Conservation (phyloP, 2,113 vertebrate genomes). For the Toxostoma redivivum region DNA sequence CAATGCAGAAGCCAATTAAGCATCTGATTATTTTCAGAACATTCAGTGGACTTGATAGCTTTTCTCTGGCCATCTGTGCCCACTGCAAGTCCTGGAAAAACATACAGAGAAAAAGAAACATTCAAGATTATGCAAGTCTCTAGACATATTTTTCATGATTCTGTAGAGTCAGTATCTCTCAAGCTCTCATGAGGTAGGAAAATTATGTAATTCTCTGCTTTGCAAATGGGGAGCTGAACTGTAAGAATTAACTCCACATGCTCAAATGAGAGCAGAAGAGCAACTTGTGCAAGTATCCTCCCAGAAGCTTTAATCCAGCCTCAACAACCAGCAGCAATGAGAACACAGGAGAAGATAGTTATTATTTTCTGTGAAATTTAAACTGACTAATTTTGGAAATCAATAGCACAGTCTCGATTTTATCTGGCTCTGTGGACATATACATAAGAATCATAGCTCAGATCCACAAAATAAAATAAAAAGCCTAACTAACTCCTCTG, state of each 20-base stretch:
- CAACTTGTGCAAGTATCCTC: rapidly evolving
- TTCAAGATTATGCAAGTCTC: not conserved
- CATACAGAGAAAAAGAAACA: not conserved
- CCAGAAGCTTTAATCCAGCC: not conserved
- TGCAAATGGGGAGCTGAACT: not conserved
- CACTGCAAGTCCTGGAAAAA: not conserved
- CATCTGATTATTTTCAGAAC: not conserved
- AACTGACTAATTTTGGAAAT: not conserved
- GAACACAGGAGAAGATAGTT: not conserved
- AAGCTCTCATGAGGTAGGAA: not conserved
- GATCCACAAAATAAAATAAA: not conserved
- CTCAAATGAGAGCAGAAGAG: not conserved
- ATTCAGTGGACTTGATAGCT: not conserved
- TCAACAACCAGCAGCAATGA: not conserved
- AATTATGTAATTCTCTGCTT: not conserved
- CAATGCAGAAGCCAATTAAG: not conserved
- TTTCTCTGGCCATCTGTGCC: not conserved
- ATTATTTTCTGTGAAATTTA: not conserved
- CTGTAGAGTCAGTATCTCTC: not conserved
- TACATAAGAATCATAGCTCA: not conserved
- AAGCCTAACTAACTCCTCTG: not conserved
- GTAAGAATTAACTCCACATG: not conserved
- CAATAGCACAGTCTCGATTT: not conserved
- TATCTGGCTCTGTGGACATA: rapidly evolving
- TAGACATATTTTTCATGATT: not conserved